phyloP scores from a whole-genome alignment of 2,113 vertebrate genomes.

The Epinephelus fuscoguttatus region DNA sequence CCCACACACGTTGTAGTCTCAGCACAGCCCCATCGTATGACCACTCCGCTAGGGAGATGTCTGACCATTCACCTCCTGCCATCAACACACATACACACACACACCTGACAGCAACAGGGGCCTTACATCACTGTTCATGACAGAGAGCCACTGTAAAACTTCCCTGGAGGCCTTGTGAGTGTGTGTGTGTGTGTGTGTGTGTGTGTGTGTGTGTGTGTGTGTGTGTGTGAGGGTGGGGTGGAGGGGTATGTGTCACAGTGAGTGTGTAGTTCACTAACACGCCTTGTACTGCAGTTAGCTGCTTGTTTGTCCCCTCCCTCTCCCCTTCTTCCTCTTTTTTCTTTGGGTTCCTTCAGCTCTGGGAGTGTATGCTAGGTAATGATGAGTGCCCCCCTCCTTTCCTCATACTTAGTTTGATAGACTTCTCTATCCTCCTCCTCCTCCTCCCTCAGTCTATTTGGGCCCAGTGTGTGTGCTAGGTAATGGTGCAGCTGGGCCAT shows the following conservation, averaged over 20 bases:
- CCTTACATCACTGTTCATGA: slow-evolving; percentile 53
- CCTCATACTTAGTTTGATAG: slow-evolving; percentile 74
- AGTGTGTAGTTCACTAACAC: slow-evolving; percentile 49
- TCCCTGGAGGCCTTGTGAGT: slow-evolving; percentile 27
- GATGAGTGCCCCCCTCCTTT: slow-evolving; percentile 58
- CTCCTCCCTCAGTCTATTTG: slow-evolving; percentile 71
- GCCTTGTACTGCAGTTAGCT: slow-evolving; percentile 57
- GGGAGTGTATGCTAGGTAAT: slow-evolving; percentile 65
- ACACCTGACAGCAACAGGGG: slow-evolving; percentile 44
- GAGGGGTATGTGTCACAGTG: background rate
- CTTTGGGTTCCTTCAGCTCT: slow-evolving; percentile 58
- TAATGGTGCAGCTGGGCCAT: slow-evolving; percentile 73
- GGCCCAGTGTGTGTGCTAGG: slow-evolving; percentile 78
- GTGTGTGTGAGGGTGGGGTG: slow-evolving; percentile 7
- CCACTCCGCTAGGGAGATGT: slow-evolving; percentile 30
- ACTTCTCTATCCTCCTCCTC: slow-evolving; percentile 74
- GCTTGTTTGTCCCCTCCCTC: slow-evolving; percentile 36
- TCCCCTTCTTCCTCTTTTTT: slow-evolving; percentile 30
- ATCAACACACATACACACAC: slow-evolving; percentile 5
- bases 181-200: slow-evolving; percentile 35
- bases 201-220: slow-evolving; percentile 33
- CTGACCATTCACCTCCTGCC: slow-evolving; percentile 47
- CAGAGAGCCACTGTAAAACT: slow-evolving; percentile 47
- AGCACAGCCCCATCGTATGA: background rate
- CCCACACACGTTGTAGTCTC: slow-evolving; percentile 39